Evolutionary conservation across 1,140 invertebrate species (phyloP).

Genomic region (Daktulosphaira vitifoliae): DNA sequence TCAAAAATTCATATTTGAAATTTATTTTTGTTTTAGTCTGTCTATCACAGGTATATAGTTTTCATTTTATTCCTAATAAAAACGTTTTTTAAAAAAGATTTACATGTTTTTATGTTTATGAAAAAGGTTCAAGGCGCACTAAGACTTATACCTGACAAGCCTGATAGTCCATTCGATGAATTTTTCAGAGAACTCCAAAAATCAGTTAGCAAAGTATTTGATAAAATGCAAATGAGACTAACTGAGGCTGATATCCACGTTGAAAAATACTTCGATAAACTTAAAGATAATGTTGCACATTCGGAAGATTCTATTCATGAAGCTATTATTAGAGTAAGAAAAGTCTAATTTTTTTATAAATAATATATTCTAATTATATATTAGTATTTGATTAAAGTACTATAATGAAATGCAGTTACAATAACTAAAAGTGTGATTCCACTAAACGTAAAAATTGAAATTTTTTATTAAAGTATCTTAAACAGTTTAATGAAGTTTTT

Average conservation of each 20-base stretch:
- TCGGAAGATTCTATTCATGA: background rate
- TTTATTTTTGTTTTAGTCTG: constrained; percentile 16
- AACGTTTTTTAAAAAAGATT: no score
- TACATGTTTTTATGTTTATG: background rate
- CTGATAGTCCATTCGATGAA: constrained; percentile 10
- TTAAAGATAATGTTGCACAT: background rate
- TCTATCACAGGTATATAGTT: background rate
- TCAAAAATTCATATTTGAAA: background rate
- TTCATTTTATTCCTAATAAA: background rate
- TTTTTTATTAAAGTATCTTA: no score
- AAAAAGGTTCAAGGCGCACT: background rate
- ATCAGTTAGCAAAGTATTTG: background rate
- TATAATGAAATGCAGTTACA: no score
- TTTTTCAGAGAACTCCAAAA: background rate
- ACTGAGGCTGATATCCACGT: background rate
- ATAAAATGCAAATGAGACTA: background rate
- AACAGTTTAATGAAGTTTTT: no score
- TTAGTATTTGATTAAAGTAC: no score
- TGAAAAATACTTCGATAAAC: constrained; percentile 1
- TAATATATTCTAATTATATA: no score
- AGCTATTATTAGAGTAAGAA: background rate
- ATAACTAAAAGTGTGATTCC: no score
- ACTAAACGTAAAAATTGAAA: no score
- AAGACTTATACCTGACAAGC: background rate
- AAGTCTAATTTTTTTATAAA: no score